Percentiles rank a stretch among this genome's conserved stretches.
phyloP scores from a whole-genome alignment of 2,888 invertebrate species.

The Julus scandinavius region DNA sequence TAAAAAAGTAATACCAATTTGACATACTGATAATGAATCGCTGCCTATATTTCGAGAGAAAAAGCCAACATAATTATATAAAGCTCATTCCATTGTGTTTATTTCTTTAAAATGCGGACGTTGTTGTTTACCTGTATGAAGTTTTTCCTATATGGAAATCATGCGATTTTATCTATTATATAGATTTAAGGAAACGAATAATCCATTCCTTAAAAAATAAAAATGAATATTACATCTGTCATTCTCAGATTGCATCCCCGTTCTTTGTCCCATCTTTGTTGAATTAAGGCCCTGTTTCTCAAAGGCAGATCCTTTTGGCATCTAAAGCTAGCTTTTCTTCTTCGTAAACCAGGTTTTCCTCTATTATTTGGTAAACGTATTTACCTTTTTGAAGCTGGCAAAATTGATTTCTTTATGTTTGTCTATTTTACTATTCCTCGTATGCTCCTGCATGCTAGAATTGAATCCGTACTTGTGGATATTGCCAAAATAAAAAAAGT shows the following conservation, averaged over 20 bases:
- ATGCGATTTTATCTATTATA: no score
- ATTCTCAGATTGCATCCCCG: not conserved
- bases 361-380: slow-evolving; percentile 29
- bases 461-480: not conserved
- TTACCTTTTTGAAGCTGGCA: slow-evolving; percentile 26
- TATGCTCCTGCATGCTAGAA: not conserved
- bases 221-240: slow-evolving; percentile 16
- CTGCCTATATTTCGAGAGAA: no score
- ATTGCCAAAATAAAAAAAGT: slow-evolving; percentile 1
- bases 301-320: not conserved
- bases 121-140: no score
- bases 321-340: slow-evolving; percentile 15
- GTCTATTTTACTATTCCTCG: not conserved
- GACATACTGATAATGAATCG: no score
- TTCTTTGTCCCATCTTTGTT: not conserved
- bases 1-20: no score
- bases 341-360: slow-evolving; percentile 10
- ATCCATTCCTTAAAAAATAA: not conserved
- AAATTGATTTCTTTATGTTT: slow-evolving; percentile 41
- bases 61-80: no score
- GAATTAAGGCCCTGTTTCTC: not conserved
- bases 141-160: no score
- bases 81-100: no score
- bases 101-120: no score
- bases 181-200: not conserved